Evolutionary conservation across 23 tunicate genomes (phyloP), one percentile per base, ranked within the genome.

Genomic region (Phallusia fumigata): DNA sequence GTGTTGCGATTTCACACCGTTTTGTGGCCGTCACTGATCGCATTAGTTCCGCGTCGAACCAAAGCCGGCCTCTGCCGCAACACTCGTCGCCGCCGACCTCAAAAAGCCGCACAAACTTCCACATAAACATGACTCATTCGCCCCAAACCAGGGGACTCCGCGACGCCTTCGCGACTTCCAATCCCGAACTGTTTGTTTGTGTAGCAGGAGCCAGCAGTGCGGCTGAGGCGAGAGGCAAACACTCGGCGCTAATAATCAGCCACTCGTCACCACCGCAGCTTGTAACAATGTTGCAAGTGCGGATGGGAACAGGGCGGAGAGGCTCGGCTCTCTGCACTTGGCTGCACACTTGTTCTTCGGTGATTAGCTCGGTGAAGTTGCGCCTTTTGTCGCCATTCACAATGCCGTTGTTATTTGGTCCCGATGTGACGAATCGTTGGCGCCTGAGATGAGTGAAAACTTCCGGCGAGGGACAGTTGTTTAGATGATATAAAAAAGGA

Each of bases 231-330:
- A 58, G 69, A 1, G 28, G 69, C 69, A 58, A 58, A 58, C 69
- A 58, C 69, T 58, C 13, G 69, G 28, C 69, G 69, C 69, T 58
- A 58, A 58, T 58, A 58, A 58, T 58, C 69, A 58, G 28, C 28
- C 69, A 58, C 69, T 58, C 69, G 28, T 24, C 16, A 58, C 69
- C 11, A 24, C 69, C 69, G 69, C 69, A 58, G 13, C 26, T 58
- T 58, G 69, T 58, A 58, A 58, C 69, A 58, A 58, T 58, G 69
- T 58, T 58, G 69, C 69, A 24, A 58, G 69, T 24, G 69, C 69
- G 26, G 28, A 58, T 22, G 69, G 28, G 28, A 24, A 58, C 16
- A 6, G 69, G 69, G 15, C 47, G 10, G 69, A 58, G 69, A 58
- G 69, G 69, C 16, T 58, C 47, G 47, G 47, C 47, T 5, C 47